Percentiles rank a stretch among this genome's conserved stretches.
phyloP scores from a whole-genome alignment of 2,888 invertebrate species.

The Sesamia inferens region DNA sequence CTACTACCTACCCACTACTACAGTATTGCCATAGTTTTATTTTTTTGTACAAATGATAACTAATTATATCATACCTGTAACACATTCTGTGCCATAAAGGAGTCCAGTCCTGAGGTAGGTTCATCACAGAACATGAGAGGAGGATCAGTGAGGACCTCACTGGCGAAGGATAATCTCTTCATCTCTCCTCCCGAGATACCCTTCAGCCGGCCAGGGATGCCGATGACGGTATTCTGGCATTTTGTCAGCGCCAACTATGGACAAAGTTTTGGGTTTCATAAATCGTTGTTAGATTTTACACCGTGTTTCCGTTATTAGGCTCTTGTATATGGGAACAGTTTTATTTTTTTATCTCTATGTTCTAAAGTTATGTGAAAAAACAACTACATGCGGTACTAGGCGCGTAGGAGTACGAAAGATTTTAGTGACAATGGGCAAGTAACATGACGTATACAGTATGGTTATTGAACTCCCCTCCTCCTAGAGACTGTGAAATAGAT shows the following conservation, averaged over 20 bases:
- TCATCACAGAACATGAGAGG: constrained; percentile 99
- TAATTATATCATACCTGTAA: constrained; percentile 91
- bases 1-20: too few species aligned
- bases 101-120: constrained; percentile 98
- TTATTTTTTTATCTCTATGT: too few species aligned
- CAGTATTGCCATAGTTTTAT: too few species aligned
- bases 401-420: too few species aligned
- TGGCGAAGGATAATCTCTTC: constrained; percentile 98
- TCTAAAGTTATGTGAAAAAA: too few species aligned
- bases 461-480: too few species aligned
- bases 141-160: constrained; percentile 99
- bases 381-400: too few species aligned
- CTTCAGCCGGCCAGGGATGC: constrained; percentile 95
- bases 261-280: background rate
- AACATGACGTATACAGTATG: too few species aligned
- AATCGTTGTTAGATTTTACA: background rate
- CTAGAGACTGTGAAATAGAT: too few species aligned
- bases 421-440: too few species aligned
- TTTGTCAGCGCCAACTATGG: constrained; percentile 96
- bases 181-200: constrained; percentile 99
- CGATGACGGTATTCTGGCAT: constrained; percentile 97
- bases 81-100: constrained; percentile 98
- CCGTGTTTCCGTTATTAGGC: too few species aligned
- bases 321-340: too few species aligned
- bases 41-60: background rate